Evolutionary conservation across 2,797 vertebrate genomes (phyloP), one percentile per base, ranked within the genome.

Genomic region (Pagetopsis macropterus): DNA sequence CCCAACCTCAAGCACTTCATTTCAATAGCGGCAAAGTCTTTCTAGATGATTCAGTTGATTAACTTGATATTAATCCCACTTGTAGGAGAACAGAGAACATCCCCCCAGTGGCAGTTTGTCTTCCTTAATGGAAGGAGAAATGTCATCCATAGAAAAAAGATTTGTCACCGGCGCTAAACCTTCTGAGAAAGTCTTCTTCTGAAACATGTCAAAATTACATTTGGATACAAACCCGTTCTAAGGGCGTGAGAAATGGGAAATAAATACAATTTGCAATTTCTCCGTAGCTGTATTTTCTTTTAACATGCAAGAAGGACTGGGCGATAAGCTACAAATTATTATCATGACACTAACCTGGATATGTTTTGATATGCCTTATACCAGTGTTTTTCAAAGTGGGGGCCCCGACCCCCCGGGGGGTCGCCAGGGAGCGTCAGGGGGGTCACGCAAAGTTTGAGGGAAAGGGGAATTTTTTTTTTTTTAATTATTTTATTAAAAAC

Each of bases 1-100:
- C 73, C 82, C 68, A 84, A 85, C 78, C 82, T 82, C 77, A 63
- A 82, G 83, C 77, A 84, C 87, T 89, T 87, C 37, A 81, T 84
- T 81, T 83, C 50, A 83, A 86, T 78, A 76, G 74, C 85, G 67
- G 64, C 68, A 58, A 43, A 58, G 72, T 74, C 70, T 76, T 48
- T 55, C 65, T 65, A 70, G 49, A 78, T 83, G 68, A 84, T 81
- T 79, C 76, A 78, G 72, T 58, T 86, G 82, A 85, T 84, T 84
- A 86, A 70, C 23, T 86, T 84, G 61, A 75, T 74, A 85, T 84
- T 83, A 83, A 88, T 85, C 62, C 48, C 45, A 70, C 63, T 81
- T 71, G 63, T 59, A 68, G 74, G 40, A 69, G 70, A 82, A 65
- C 59, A 76, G 48, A 71, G 61, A 72, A 74, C 52, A 73, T n/a